phyloP scores from a whole-genome alignment of 2,113 vertebrate species.

The Ciconia maguari region DNA sequence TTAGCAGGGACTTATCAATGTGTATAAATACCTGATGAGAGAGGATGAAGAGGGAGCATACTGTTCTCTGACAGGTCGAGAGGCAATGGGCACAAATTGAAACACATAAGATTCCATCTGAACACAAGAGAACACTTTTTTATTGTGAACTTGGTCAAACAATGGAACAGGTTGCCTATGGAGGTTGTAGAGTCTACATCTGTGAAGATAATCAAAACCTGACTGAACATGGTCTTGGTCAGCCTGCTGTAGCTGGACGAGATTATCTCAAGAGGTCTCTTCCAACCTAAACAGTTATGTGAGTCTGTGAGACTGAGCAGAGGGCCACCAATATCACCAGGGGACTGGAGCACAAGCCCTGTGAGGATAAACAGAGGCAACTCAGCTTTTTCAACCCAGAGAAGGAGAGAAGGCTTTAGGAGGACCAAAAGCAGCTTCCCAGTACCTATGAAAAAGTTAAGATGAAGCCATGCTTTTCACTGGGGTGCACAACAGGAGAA shows the following conservation, averaged over 20 bases:
- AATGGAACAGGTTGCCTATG: not conserved
- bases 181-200: not conserved
- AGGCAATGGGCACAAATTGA: not conserved
- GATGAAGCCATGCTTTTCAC: not conserved
- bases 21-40: not conserved
- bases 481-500: not conserved
- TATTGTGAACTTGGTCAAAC: not conserved
- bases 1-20: not conserved
- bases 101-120: not conserved
- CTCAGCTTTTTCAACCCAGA: not conserved
- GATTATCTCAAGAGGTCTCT: not conserved
- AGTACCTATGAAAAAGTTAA: not conserved
- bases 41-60: not conserved
- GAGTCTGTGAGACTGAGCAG: not conserved
- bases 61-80: not conserved
- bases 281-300: not conserved
- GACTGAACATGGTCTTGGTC: not conserved
- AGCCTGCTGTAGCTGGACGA: not conserved
- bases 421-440: not conserved
- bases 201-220: not conserved
- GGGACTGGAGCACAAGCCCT: not conserved
- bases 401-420: not conserved
- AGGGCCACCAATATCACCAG: not conserved
- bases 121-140: not conserved
- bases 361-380: not conserved